Evolutionary conservation across 2,888 invertebrate genomes (phyloP), one percentile per base, ranked within the genome.

Genomic region (Peribatodes rhomboidaria): DNA sequence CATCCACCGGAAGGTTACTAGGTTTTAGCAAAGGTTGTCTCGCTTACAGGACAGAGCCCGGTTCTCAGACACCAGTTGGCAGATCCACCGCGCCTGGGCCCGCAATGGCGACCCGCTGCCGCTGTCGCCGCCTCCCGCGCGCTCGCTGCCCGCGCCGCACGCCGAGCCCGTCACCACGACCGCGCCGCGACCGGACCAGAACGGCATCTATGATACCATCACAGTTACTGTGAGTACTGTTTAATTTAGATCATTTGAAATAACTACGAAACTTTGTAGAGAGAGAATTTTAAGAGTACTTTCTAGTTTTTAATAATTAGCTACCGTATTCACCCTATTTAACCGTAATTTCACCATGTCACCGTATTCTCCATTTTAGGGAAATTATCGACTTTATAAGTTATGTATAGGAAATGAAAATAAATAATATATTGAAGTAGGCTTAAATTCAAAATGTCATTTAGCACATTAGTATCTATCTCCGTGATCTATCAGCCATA

Each of bases 61-160:
- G 79, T 96, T 96, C 84, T 94, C 95, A 73, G 96, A 96, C 85
- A 96, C 96, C 61, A 96, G 96, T 81, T 96, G 96, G 94, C 95
- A 95, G 84, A 96, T 96, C 69, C 96, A 96, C 83, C 94, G 95
- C 68, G 95, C 95, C 79, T 96, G 95, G 95, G 87, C 94, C 53
- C 94, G 94, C 69, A 94, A 91, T 80, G 92, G 89, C 41, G 89
- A 89, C 63, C 85, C 90, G 50, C 82, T 90, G 7, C 88, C 89
- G 73, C 79, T 89, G 62, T 88, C 93, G 63, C 90, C 92, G 31
- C 85, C 89, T 68, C 83, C 87, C 0, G 68, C 81, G 37, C 81
- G 88, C 11, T 76, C 84, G 18, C 75, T 81, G 37, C 79, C 83
- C 64, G 75, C 82, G 4, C 75, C 85, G 63, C 80, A 84, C 69